phyloP scores from a whole-genome alignment of 2,888 invertebrate genomes.

The Synergus itoensis region DNA sequence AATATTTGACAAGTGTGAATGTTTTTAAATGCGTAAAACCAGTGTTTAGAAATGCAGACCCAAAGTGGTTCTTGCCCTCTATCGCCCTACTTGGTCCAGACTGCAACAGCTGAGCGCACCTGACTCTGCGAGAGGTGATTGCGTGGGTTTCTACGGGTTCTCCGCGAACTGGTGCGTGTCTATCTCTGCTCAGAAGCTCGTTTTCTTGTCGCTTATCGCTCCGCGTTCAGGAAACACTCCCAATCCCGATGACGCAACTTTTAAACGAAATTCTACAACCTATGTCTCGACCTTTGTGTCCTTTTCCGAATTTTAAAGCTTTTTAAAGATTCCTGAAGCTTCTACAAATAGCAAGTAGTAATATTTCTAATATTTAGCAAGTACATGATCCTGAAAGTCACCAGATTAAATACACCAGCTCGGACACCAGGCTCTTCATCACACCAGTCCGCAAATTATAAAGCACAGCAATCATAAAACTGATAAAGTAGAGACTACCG shows the following conservation, averaged over 20 bases:
- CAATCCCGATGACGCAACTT: conserved; percentile 32
- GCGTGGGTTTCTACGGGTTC: conserved; percentile 60
- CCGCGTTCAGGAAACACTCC: conserved; percentile 56
- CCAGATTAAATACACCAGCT: no score
- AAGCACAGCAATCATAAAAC: neutral
- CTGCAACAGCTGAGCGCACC: conserved; percentile 60
- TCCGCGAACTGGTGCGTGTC: conserved; percentile 62
- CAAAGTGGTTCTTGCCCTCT: conserved; percentile 36
- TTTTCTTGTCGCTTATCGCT: conserved; percentile 57
- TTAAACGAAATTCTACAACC: neutral
- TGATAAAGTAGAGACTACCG: neutral
- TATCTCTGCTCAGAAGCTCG: conserved; percentile 57
- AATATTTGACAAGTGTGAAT: neutral
- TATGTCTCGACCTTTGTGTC: neutral
- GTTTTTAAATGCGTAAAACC: neutral
- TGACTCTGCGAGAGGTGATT: conserved; percentile 57
- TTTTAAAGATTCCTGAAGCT: no score
- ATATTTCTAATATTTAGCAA: no score
- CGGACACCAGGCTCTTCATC: no score
- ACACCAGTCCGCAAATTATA: neutral
- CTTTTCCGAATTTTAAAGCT: neutral
- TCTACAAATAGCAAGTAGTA: no score
- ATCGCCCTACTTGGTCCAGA: conserved; percentile 50
- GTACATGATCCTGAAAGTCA: no score
- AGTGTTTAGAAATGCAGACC: conserved; percentile 4